phyloP scores from a whole-genome alignment of 2,888 invertebrate species.

The Toxonevra muliebris region DNA sequence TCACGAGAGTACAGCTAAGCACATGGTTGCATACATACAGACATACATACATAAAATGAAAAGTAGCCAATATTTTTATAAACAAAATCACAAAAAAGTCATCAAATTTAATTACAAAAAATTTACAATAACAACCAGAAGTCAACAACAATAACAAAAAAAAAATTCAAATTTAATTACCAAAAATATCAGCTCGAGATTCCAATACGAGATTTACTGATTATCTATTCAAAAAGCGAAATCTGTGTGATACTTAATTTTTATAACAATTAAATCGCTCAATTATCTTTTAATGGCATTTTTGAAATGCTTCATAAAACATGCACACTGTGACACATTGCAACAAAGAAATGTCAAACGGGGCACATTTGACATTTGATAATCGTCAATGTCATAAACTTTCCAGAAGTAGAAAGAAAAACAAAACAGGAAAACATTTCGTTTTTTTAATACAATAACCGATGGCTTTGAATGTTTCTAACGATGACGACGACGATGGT shows the following conservation, averaged over 20 bases:
- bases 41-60: too few species aligned
- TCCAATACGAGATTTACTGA: too few species aligned
- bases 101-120: too few species aligned
- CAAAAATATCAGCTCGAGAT: too few species aligned
- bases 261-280: slow-evolving; percentile 3
- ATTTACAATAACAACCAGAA: too few species aligned
- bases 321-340: not conserved
- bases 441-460: not conserved
- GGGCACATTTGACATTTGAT: slow-evolving; percentile 16
- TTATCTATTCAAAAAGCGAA: too few species aligned
- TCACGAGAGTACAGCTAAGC: too few species aligned
- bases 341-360: not conserved
- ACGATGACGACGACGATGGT: not conserved
- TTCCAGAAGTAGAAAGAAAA: not conserved
- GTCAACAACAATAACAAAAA: too few species aligned
- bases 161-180: too few species aligned
- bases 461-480: not conserved
- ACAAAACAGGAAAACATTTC: not conserved
- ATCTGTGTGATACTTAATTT: not conserved
- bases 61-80: too few species aligned
- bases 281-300: slow-evolving; percentile 26
- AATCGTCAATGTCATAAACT: slow-evolving; percentile 27
- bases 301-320: slow-evolving; percentile 9
- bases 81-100: too few species aligned
- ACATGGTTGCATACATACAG: too few species aligned